Conservation (phyloP, 2,888 invertebrate genomes). For the Xanthorhoe spadicearia region DNA sequence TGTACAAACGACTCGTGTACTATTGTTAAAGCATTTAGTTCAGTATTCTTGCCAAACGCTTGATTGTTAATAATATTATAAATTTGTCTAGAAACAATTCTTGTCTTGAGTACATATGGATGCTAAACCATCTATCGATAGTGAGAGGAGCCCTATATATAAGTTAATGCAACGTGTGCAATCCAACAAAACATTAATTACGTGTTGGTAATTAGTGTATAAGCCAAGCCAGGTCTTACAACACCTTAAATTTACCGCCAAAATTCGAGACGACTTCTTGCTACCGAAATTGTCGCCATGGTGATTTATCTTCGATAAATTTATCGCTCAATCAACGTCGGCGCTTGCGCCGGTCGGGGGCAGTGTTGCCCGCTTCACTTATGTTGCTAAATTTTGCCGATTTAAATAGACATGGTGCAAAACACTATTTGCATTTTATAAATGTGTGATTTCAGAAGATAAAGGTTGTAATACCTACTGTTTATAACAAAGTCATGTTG, state of each 20-base stretch:
- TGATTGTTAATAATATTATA: background rate
- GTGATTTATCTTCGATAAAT: conserved; percentile 80
- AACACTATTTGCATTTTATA: background rate
- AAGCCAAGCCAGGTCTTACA: conserved; percentile 19
- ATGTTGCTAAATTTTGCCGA: background rate
- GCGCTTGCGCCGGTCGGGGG: conserved; percentile 63
- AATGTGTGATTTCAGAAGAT: background rate
- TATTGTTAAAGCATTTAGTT: too few relatives aligned
- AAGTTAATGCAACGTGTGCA: conserved; percentile 17
- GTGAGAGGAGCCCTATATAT: conserved; percentile 2
- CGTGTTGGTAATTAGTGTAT: conserved; percentile 29
- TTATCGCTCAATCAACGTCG: conserved; percentile 81
- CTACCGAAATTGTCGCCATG: conserved; percentile 79
- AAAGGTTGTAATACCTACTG: background rate
- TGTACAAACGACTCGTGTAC: too few relatives aligned
- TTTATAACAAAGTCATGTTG: too few relatives aligned
- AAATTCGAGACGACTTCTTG: conserved; percentile 61
- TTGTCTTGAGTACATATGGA: background rate
- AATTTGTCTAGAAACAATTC: background rate
- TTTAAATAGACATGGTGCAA: background rate
- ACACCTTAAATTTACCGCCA: conserved; percentile 43
- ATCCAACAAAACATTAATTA: conserved; percentile 31
- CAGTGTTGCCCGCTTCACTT: conserved; percentile 40
- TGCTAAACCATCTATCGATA: background rate
- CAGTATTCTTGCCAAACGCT: too few relatives aligned